Conservation (phyloP, 1,140 invertebrate genomes). For the Calephelis virginiensis region DNA sequence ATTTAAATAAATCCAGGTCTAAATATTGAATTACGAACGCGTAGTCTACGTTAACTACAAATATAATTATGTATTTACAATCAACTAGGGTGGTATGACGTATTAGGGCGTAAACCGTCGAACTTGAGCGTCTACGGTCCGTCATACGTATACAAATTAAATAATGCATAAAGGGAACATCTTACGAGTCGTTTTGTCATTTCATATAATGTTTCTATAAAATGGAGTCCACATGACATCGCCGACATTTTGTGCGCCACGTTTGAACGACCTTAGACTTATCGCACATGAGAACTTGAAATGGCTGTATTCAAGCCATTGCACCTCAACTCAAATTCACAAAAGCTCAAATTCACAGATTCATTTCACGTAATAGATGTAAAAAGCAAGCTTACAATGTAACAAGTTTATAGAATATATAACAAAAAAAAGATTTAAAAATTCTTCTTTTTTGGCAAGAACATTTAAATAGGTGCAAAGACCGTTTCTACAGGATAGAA, state of each 20-base stretch:
- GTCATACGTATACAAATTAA: conserved; percentile 76
- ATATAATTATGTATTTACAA: conserved; percentile 71
- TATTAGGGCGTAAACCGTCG: conserved; percentile 46
- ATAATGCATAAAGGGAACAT: conserved; percentile 62
- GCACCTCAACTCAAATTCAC: conserved; percentile 23
- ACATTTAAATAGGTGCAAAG: conserved; percentile 28
- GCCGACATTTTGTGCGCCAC: conserved; percentile 65
- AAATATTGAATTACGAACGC: conserved; percentile 29
- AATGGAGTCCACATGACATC: conserved; percentile 63
- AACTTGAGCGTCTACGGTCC: conserved; percentile 55
- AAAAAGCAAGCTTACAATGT: conserved; percentile 21
- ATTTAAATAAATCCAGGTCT: conserved; percentile 11
- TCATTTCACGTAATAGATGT: conserved; percentile 7
- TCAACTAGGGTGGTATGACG: conserved; percentile 62
- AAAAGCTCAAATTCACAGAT: conserved; percentile 21
- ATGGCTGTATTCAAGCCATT: background rate
- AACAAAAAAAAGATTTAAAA: conserved; percentile 4
- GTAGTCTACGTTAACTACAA: conserved; percentile 62
- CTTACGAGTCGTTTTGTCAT: conserved; percentile 60
- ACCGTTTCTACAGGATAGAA: conserved; percentile 31
- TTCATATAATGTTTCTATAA: conserved; percentile 48
- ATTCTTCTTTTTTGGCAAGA: conserved; percentile 21
- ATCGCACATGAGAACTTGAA: conserved; percentile 21
- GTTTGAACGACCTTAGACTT: conserved; percentile 33
- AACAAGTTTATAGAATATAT: conserved; percentile 19